Conservation (phyloP, 2,113 vertebrate species). For the Scolopax mira region DNA sequence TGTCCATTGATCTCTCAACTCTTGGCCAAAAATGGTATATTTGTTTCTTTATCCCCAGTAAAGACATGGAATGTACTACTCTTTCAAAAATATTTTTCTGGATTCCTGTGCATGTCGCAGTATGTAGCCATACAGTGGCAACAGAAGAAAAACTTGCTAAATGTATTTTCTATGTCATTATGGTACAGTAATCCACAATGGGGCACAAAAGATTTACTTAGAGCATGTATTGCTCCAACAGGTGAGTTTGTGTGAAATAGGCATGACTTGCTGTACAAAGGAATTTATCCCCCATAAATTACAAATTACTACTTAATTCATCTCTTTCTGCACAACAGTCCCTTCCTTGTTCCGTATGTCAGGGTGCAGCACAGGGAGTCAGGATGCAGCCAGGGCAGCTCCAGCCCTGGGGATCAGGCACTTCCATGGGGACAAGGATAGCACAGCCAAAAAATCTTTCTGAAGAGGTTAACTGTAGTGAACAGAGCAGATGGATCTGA, state of each 20-base stretch:
- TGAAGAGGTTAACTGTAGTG: not conserved
- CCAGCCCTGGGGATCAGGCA: not conserved
- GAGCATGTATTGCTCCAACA: not conserved
- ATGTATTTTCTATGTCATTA: not conserved
- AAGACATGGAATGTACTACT: not conserved
- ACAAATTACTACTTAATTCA: not conserved
- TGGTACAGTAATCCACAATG: not conserved
- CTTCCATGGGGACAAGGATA: not conserved
- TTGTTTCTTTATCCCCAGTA: not conserved
- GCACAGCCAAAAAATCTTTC: not conserved
- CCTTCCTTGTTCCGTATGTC: not conserved
- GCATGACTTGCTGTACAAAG: not conserved
- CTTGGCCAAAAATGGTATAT: not conserved
- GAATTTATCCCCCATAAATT: not conserved
- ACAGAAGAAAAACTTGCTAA: not conserved
- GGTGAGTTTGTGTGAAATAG: not conserved
- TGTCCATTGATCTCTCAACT: not conserved
- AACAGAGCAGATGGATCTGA: not conserved
- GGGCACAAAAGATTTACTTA: not conserved
- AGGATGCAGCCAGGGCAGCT: not conserved
- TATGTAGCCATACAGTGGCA: not conserved
- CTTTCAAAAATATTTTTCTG: not conserved
- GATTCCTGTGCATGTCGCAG: not conserved
- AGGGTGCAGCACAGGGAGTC: not conserved
- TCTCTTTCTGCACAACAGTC: not conserved